Base-by-base conservation (phyloP, 53 echinoderm and acorn worm genomes). In the Holothuria scabra region DNA sequence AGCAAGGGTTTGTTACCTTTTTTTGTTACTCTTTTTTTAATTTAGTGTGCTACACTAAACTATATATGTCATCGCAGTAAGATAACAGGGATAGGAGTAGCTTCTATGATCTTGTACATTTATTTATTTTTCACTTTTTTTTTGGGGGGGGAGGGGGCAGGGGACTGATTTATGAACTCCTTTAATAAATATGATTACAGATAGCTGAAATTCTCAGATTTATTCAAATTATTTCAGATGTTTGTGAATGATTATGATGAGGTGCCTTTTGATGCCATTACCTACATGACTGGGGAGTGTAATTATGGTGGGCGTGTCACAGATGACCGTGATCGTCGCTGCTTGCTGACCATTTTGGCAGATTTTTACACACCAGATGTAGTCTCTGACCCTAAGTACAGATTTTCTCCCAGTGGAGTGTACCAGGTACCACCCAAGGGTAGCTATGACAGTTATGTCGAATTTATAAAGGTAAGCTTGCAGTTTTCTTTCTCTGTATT, bases 251-350 rank as follows among this genome's bases (percentile, higher is more conserved):
- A 97, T 70, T 97, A 97, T 25, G 85, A 97, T 16, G 94, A 97
- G 19, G 99, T 97, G 0, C 99, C 92, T 20, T 97, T 92, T 60
- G 99, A 94, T 49, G 99, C 99, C 65, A 91, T 97, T 48, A 52
- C 92, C 65, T 97, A 97, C 79, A 86, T 97, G 94, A 97, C 99
- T 18, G 99, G 99, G 0, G 99, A 97, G 59, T 97, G 99, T 76
- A 97, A 97, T 91, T 97, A 97, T 41, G 99, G 99, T 10, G 99
- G 99, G 14, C 86, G 99, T 26, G 99, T 97, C 67, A 97, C 94
- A 5, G 93, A 95, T 46, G 94, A 97, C 65, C 86, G 99, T 31
- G 94, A 94, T 70, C 82, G 94, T 32, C 94, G 99, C 6, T 92
- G 92, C 49, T 81, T 94, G 23, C 89, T 97, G 60, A 97, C 99